Percentiles rank a stretch among this genome's conserved stretches.
Conservation (phyloP, 2,113 vertebrate genomes). For the Malurus elegans region DNA sequence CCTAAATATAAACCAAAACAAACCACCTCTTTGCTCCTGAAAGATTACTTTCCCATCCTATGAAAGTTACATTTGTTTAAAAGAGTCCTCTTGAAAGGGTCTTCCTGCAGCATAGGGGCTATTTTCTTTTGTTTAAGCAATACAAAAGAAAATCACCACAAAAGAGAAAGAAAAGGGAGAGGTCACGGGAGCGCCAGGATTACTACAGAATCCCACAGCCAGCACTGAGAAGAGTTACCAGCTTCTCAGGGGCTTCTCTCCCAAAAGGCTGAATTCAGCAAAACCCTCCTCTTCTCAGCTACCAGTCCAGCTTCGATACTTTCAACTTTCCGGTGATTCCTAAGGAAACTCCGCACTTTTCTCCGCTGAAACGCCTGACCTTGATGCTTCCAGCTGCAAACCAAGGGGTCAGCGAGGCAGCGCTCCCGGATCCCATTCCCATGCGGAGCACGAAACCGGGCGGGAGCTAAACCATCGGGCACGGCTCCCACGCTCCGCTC, state of each 20-base stretch:
- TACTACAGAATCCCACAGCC: not conserved
- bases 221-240: not conserved
- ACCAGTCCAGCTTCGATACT: rapidly evolving
- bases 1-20: not conserved
- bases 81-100: not conserved
- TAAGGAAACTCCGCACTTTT: not conserved
- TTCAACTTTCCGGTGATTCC: rapidly evolving
- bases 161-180: not conserved
- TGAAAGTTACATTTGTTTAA: not conserved
- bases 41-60: not conserved
- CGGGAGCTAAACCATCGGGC: not conserved
- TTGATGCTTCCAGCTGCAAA: not conserved
- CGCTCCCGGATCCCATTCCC: not conserved
- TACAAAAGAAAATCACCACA: constrained; percentile 12
- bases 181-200: not conserved
- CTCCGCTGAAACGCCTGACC: not conserved
- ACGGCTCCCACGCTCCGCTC: not conserved
- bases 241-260: not conserved
- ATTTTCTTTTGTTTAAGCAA: not conserved
- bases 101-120: not conserved
- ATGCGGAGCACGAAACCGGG: not conserved
- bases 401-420: not conserved
- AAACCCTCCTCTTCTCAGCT: not conserved
- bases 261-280: not conserved
- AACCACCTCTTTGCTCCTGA: not conserved